Base-by-base conservation (phyloP, 2,113 vertebrate genomes). In the Thalassoma bifasciatum region DNA sequence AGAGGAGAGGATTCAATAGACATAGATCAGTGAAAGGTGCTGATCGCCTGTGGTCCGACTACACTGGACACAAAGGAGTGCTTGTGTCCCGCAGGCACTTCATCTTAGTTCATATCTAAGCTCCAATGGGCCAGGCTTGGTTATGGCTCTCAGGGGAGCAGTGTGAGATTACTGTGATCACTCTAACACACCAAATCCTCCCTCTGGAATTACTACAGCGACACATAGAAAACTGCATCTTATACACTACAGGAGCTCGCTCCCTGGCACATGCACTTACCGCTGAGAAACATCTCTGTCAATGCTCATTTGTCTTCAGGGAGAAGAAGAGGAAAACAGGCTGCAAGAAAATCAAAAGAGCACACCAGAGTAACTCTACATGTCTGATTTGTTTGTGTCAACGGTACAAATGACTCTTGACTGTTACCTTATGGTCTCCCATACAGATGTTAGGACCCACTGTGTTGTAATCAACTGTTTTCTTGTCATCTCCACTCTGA, bases 341-440 rank as follows among this genome's bases (percentile, higher is more conserved):
- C 95, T 95, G 53, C 1, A 71, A 68, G 51, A 75, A 42, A 76
- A 78, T n/a, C 37, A 62, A 26, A 56, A 37, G 30, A 47, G 66
- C 19, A 83, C 2, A 44, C 1, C 4, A 30, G 63, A 79, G 64
- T 77, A 42, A 75, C 13, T 44, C 36, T 23, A 38, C 16, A 17
- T 24, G 13, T 17, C 26, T 21, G 37, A 14, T 56, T 54, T 36
- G 40, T 63, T 69, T n/a, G 17, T 1, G 57, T 50, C 23, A 1
- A 58, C 14, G 26, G 62, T 4, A 8, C 10, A 14, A 7, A 47
- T 8, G 8, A 0, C 72, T 26, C 65, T 0, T 36, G 40, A 10
- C 17, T 10, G 24, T 87, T 87, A 95, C 94, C 93, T 95, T 95
- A 79, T 95, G 95, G 87, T 95, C 95, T 66, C 94, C 95, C 94